These are phyloP conservation scores for Gopherus evgoodei DNA, from an alignment of 2,113 vertebrate genomes.

Conservation along the genomic window DNA sequence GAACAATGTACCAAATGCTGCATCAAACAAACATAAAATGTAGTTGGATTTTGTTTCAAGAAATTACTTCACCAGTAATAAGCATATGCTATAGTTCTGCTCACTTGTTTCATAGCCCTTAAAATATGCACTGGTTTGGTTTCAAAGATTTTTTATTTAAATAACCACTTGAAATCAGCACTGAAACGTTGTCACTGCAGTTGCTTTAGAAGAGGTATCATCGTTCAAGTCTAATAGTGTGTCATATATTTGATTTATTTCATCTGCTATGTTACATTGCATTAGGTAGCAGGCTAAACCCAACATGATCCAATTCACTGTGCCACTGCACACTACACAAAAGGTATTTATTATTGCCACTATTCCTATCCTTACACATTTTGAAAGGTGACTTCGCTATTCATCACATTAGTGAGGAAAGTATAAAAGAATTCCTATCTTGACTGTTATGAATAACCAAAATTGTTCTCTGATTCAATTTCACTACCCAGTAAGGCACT, in stretches of 20 bases:
- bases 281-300: slow-evolving; percentile 73
- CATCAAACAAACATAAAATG: slow-evolving; percentile 5
- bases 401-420: background rate
- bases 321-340: background rate
- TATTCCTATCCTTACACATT: background rate
- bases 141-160: slow-evolving; percentile 60
- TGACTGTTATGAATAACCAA: background rate
- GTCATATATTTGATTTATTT: slow-evolving; percentile 65
- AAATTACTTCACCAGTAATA: slow-evolving; percentile 17
- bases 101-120: slow-evolving; percentile 19
- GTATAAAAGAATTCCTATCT: background rate
- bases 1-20: background rate
- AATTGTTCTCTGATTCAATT: background rate
- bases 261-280: slow-evolving; percentile 56
- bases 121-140: slow-evolving; percentile 33
- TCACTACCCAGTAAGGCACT: background rate
- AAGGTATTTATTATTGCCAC: slow-evolving; percentile 33
- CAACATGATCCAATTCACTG: slow-evolving; percentile 28
- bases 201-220: slow-evolving; percentile 63
- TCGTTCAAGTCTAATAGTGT: slow-evolving; percentile 62
- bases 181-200: slow-evolving; percentile 50
- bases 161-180: slow-evolving; percentile 43
- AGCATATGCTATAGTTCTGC: background rate
- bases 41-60: slow-evolving; percentile 14
- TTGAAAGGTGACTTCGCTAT: background rate